Evolutionary conservation across 2,888 invertebrate genomes (phyloP).

Genomic region (Chesias legatella): DNA sequence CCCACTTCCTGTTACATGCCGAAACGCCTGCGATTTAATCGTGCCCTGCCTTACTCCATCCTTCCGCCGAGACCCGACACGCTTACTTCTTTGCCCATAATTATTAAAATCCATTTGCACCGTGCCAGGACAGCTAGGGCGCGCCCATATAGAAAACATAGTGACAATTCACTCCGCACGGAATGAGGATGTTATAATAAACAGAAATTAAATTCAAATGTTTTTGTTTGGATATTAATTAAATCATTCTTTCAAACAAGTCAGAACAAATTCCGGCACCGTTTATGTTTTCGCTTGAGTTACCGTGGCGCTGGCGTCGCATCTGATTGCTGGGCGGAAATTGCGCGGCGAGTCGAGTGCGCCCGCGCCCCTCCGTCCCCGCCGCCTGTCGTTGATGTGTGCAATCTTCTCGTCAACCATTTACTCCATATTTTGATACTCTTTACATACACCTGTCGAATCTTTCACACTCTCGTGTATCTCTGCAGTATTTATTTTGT

Average conservation of each 20-base stretch:
- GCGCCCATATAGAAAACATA: slow-evolving; percentile 44
- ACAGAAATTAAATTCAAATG: too few species aligned
- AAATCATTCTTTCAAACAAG: slow-evolving; percentile 17
- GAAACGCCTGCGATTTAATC: slow-evolving; percentile 78
- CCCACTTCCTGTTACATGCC: slow-evolving; percentile 78
- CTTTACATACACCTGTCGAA: slow-evolving; percentile 45
- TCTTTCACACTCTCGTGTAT: slow-evolving; percentile 37
- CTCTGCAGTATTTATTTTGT: slow-evolving; percentile 27
- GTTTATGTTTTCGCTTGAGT: slow-evolving; percentile 49
- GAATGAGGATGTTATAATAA: neutral
- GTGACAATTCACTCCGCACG: slow-evolving; percentile 19
- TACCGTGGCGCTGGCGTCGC: slow-evolving; percentile 56
- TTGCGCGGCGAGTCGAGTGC: slow-evolving; percentile 71
- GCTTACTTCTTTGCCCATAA: slow-evolving; percentile 71
- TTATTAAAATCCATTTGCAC: slow-evolving; percentile 71
- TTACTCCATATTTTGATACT: slow-evolving; percentile 56
- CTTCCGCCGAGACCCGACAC: slow-evolving; percentile 69
- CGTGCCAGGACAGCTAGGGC: slow-evolving; percentile 60
- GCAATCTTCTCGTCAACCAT: slow-evolving; percentile 57
- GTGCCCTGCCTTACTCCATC: slow-evolving; percentile 65
- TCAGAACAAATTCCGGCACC: slow-evolving; percentile 28
- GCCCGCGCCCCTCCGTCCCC: slow-evolving; percentile 40
- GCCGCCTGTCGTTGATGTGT: slow-evolving; percentile 66
- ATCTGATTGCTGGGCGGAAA: slow-evolving; percentile 74
- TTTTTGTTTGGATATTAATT: slow-evolving; percentile 3